phyloP scores from a whole-genome alignment of 2,797 vertebrate genomes.

The Ctenochaetus hawaiiensis region DNA sequence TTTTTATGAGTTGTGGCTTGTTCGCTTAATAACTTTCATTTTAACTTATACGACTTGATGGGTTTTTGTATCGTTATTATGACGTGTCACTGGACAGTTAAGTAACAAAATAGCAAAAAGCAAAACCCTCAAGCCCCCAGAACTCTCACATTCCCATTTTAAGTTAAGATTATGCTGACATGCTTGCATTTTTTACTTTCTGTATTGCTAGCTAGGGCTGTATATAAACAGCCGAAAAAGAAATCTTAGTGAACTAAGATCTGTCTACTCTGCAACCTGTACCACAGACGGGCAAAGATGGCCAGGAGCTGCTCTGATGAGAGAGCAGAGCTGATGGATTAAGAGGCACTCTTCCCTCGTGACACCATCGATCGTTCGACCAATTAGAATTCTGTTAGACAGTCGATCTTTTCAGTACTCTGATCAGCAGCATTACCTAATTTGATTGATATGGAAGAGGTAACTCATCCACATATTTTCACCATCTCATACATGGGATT shows the following conservation, averaged over 20 bases:
- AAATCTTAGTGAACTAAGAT: too few species aligned
- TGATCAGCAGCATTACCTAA: not conserved
- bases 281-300: too few species aligned
- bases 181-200: not conserved
- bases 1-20: constrained; percentile 5
- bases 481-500: not conserved
- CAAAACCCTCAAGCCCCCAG: not conserved
- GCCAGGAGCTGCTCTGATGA: too few species aligned
- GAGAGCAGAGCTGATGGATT: too few species aligned
- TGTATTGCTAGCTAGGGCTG: not conserved
- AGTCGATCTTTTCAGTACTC: not conserved
- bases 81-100: not conserved
- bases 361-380: too few species aligned
- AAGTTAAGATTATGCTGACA: not conserved
- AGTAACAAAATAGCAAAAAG: not conserved
- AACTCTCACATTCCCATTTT: not conserved
- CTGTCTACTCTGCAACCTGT: too few species aligned
- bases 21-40: not conserved
- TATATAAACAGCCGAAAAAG: too few species aligned
- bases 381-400: too few species aligned
- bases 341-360: too few species aligned
- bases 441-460: not conserved
- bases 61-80: not conserved
- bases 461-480: constrained; percentile 1
- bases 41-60: not conserved